Base-by-base conservation (phyloP, 2,888 invertebrate species). In the Ceratothoa steindachneri region DNA sequence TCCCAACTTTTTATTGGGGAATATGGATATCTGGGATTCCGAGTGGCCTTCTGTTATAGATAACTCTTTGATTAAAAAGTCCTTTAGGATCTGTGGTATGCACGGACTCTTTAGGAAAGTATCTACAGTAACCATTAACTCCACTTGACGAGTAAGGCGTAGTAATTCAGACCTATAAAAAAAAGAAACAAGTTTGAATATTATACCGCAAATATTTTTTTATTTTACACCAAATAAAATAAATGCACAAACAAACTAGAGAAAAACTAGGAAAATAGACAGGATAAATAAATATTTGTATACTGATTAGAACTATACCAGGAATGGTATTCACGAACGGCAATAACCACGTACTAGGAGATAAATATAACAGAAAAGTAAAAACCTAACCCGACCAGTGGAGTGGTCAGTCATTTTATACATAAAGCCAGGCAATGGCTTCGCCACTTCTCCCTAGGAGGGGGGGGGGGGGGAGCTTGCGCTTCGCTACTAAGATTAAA, bases 81-180 rank as follows among this genome's bases (percentile, higher is more conserved):
- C 53, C 12, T 71, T 66, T 9, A 75, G 30, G 3, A 52, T 55
- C n/a, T 68, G 24, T 1, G 77, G 77, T 31, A 72, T 22, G 4
- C 74, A 24, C n/a, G 70, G 72, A 30, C 72, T 77, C 19, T 68
- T 55, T 31, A 77, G 68, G 27, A 74, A 60, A 12, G 29, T 90
- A 83, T 93, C 93, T 5, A 93, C 84, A 78, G 93, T 90, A 0
- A 92, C 91, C 0, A 93, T 91, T 52, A 93, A 83, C 82, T 92
- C 91, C 0, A 92, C 92, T 84, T 92, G 91, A 0, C 93, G 87
- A 22, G 92, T 91, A 69, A 93, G 83, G 7, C 93, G 87, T 82
- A 93, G 92, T 30, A 93, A 84, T 0, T 91, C 91, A 0, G 93
- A 83, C 29, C n/a, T 68, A 15, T 15, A 51, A 41, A 67, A n/a